These are phyloP conservation scores for Crocallis elinguaria DNA, from an alignment of 2,888 invertebrate species.

Conservation along the genomic window DNA sequence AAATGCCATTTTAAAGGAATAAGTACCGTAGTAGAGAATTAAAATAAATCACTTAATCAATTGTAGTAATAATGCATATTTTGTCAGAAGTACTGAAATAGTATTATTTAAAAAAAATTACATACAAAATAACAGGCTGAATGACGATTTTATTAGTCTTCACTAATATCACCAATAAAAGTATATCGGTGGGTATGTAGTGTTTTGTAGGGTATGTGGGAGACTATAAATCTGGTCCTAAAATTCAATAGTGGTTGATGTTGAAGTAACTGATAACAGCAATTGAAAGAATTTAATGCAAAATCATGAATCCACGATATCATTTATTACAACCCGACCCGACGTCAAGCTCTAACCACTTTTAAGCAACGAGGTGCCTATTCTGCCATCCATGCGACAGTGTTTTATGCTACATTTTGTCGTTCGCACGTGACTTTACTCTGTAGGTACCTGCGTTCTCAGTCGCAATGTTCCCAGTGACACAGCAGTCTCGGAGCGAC, in stretches of 20 bases:
- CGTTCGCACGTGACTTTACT: slow-evolving; percentile 46
- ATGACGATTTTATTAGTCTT: too few relatives aligned
- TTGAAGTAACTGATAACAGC: slow-evolving; percentile 26
- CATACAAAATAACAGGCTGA: too few relatives aligned
- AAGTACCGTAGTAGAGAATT: too few relatives aligned
- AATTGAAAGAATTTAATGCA: slow-evolving; percentile 26
- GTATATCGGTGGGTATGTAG: too few relatives aligned
- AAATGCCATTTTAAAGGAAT: background rate
- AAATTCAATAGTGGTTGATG: slow-evolving; percentile 1
- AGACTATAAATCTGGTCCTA: slow-evolving; percentile 7
- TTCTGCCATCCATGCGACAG: slow-evolving; percentile 29
- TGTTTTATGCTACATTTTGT: slow-evolving; percentile 40
- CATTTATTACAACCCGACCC: slow-evolving; percentile 34
- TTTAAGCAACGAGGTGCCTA: slow-evolving; percentile 26
- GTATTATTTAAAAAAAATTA: too few relatives aligned
- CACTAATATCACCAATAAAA: too few relatives aligned
- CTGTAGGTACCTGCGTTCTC: slow-evolving; percentile 32
- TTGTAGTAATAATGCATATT: too few relatives aligned
- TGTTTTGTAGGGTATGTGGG: too few relatives aligned
- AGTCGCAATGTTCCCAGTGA: slow-evolving; percentile 44
- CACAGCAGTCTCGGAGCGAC: slow-evolving; percentile 42
- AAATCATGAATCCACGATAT: slow-evolving; percentile 32
- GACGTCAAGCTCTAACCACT: slow-evolving; percentile 32
- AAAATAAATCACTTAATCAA: too few relatives aligned
- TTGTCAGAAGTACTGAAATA: too few relatives aligned